These are phyloP conservation scores for Drosophila kanapiae DNA, from an alignment of 1,140 invertebrate species.

Conservation along the genomic window DNA sequence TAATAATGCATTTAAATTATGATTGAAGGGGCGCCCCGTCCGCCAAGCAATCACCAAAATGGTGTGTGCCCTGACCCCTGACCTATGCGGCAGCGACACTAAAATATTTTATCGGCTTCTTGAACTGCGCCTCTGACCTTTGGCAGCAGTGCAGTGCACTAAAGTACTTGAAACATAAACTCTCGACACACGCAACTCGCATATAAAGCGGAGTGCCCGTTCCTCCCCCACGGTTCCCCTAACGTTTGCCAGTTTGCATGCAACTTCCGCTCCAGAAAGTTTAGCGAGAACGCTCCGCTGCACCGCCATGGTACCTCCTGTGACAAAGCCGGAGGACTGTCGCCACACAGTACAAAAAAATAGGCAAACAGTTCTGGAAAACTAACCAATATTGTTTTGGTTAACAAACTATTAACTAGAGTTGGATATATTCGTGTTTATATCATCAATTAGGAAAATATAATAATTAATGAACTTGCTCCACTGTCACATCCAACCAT, in stretches of 20 bases:
- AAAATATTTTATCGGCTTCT: constrained; percentile 67
- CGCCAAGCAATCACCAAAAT: constrained; percentile 24
- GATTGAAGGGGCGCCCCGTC: constrained; percentile 12
- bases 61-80: constrained; percentile 26
- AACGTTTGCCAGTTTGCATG: constrained; percentile 52
- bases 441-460: not conserved
- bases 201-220: constrained; percentile 2
- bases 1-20: constrained; percentile 36
- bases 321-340: constrained; percentile 32
- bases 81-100: constrained; percentile 44
- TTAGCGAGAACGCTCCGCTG: constrained; percentile 53
- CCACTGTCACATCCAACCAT: not conserved
- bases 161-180: constrained; percentile 49
- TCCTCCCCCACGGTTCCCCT: constrained; percentile 4
- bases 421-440: not conserved
- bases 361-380: too few species aligned
- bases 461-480: not conserved
- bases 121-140: constrained; percentile 67
- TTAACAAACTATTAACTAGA: not conserved
- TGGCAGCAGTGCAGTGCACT: constrained; percentile 26
- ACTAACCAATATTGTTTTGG: too few species aligned
- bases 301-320: constrained; percentile 34
- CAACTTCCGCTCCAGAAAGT: constrained; percentile 77
- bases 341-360: constrained; percentile 1
- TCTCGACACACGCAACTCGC: constrained; percentile 42